phyloP scores from a whole-genome alignment of 2,888 invertebrate genomes.

The Stomorhina lunata region DNA sequence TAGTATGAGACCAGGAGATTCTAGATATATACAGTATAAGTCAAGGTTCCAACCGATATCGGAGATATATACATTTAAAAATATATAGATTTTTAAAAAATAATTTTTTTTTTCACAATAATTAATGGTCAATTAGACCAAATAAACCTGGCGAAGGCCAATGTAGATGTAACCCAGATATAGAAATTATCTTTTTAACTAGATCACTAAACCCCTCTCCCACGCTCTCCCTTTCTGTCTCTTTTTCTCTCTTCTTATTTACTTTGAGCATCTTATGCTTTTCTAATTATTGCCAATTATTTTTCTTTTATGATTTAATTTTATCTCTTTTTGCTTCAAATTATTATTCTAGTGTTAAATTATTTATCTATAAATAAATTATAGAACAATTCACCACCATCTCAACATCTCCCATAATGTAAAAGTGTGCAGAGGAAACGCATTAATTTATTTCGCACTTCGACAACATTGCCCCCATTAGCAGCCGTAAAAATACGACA shows the following conservation, averaged over 20 bases:
- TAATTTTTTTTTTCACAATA: too few relatives aligned
- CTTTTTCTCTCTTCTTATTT: background rate
- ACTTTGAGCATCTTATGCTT: background rate
- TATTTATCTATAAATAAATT: constrained; percentile 15
- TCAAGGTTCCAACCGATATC: too few relatives aligned
- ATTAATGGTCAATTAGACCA: too few relatives aligned
- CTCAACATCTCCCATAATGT: background rate
- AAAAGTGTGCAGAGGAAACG: constrained; percentile 51
- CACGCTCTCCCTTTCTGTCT: background rate
- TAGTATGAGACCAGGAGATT: too few relatives aligned
- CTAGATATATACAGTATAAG: too few relatives aligned
- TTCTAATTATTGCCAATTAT: constrained; percentile 35
- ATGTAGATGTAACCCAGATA: too few relatives aligned
- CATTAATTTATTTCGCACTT: constrained; percentile 64
- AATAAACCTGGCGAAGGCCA: too few relatives aligned
- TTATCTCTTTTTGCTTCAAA: background rate
- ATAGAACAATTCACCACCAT: constrained; percentile 25
- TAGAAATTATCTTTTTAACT: too few relatives aligned
- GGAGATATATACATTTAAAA: too few relatives aligned
- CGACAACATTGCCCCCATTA: constrained; percentile 66
- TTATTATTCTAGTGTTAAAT: background rate
- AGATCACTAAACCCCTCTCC: constrained; percentile 33
- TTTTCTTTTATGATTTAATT: constrained; percentile 52
- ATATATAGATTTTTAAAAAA: too few relatives aligned
- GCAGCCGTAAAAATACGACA: constrained; percentile 44